Conservation (phyloP, 1,140 invertebrate species). For the Micrasema minimum region DNA sequence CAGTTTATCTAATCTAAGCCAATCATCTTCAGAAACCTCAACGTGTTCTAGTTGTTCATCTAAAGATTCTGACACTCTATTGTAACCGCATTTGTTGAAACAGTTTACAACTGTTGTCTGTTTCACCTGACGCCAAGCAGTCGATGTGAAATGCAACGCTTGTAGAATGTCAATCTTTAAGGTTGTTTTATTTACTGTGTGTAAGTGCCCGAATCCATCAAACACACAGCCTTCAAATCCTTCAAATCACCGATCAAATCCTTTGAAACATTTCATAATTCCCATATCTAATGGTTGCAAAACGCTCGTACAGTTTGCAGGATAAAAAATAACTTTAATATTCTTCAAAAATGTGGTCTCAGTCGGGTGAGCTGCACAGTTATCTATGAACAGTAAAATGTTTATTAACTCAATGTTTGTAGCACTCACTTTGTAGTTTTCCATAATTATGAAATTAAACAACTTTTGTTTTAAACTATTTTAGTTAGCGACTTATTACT, state of each 20-base stretch:
- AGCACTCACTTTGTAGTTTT: no score
- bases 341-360: conserved; percentile 22
- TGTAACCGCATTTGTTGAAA: conserved; percentile 23
- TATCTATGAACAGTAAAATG: conserved; percentile 12
- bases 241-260: conserved; percentile 6
- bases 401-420: no score
- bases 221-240: conserved; percentile 3
- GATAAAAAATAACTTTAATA: conserved; percentile 21
- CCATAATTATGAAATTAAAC: no score
- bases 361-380: conserved; percentile 20
- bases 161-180: conserved; percentile 3
- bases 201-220: neutral
- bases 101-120: conserved; percentile 10
- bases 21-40: conserved; percentile 31
- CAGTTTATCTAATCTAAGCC: conserved; percentile 17
- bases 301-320: conserved; percentile 22
- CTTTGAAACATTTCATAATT: conserved; percentile 17
- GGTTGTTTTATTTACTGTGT: neutral
- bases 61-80: conserved; percentile 15
- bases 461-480: no score
- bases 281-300: conserved; percentile 24
- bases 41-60: conserved; percentile 16
- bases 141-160: conserved; percentile 2
- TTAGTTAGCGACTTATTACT: no score
- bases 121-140: neutral